Conservation (phyloP, 1,140 invertebrate species). For the Saccostrea echinata region DNA sequence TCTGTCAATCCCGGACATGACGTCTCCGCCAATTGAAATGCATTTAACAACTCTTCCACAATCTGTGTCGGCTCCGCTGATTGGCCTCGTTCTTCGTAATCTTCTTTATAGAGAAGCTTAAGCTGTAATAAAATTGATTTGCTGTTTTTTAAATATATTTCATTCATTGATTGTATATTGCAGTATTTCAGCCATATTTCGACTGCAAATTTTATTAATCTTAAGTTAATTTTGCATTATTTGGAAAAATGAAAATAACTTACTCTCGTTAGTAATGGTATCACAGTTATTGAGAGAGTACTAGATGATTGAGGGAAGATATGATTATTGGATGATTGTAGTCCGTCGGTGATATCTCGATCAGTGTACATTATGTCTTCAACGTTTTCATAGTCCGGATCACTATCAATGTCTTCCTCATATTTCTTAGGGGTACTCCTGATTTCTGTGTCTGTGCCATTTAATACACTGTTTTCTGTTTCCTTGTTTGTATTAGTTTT, state of each 20-base stretch:
- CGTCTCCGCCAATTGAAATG: slow-evolving; percentile 8
- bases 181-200: too few species aligned
- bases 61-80: slow-evolving; percentile 9
- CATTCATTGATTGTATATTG: too few species aligned
- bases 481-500: neutral
- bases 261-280: neutral
- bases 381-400: slow-evolving; percentile 24
- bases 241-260: neutral
- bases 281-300: slow-evolving; percentile 3
- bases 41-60: slow-evolving; percentile 20
- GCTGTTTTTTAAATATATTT: neutral
- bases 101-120: slow-evolving; percentile 8
- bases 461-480: neutral
- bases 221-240: too few species aligned
- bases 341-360: neutral
- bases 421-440: neutral
- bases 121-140: neutral
- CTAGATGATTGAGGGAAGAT: neutral
- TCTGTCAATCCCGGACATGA: slow-evolving; percentile 14
- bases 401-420: neutral
- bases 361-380: neutral
- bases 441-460: neutral
- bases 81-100: slow-evolving; percentile 7
- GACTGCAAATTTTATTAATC: too few species aligned
- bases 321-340: neutral